These are phyloP conservation scores for Kryptolebias marmoratus DNA, from an alignment of 2,113 vertebrate genomes.

Conservation along the genomic window DNA sequence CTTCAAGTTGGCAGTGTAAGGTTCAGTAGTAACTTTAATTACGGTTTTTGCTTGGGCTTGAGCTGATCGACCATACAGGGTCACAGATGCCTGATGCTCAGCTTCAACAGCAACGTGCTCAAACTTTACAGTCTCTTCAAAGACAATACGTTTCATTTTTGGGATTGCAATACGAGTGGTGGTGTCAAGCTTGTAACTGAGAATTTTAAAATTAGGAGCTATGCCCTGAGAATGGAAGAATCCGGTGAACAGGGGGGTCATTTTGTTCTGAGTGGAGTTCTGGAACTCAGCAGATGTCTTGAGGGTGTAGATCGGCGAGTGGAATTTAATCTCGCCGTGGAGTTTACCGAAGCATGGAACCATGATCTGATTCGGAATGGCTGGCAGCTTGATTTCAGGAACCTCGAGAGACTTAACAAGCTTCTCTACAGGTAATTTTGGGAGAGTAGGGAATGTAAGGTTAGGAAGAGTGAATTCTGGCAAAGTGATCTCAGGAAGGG, in stretches of 20 bases:
- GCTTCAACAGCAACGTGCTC: conserved; percentile 77
- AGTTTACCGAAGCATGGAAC: conserved; percentile 89
- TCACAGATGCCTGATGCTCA: conserved; percentile 81
- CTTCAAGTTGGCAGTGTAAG: conserved; percentile 79
- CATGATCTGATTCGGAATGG: conserved; percentile 78
- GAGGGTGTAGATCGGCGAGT: conserved; percentile 84
- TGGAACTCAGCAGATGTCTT: conserved; percentile 81
- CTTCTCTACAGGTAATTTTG: conserved; percentile 79
- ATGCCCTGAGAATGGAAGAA: conserved; percentile 80
- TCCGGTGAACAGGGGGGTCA: conserved; percentile 76
- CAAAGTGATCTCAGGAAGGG: conserved; percentile 52
- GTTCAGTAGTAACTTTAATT: conserved; percentile 74
- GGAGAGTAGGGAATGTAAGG: conserved; percentile 82
- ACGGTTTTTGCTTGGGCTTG: conserved; percentile 81
- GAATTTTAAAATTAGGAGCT: conserved; percentile 77
- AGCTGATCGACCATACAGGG: conserved; percentile 75
- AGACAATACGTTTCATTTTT: conserved; percentile 75
- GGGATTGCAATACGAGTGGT: conserved; percentile 81
- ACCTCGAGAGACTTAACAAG: conserved; percentile 82
- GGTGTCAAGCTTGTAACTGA: conserved; percentile 85
- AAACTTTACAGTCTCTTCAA: conserved; percentile 85
- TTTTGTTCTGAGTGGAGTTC: conserved; percentile 78
- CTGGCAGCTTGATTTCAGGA: conserved; percentile 83
- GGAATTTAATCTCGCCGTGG: conserved; percentile 81
- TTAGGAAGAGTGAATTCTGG: conserved; percentile 49